These are phyloP conservation scores for Rhabdornis inornatus DNA, from an alignment of 2,113 vertebrate species.

Conservation along the genomic window DNA sequence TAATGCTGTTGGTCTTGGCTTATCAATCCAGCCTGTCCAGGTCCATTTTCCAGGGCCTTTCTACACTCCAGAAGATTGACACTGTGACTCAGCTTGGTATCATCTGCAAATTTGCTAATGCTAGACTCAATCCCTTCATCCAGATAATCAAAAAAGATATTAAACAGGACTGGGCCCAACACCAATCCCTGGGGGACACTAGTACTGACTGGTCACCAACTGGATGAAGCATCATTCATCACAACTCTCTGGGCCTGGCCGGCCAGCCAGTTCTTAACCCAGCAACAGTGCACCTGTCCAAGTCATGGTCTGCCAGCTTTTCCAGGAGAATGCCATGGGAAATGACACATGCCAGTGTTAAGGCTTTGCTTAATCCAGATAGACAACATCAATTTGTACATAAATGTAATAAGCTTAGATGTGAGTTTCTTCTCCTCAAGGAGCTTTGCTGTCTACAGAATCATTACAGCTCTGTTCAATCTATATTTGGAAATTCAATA, in stretches of 20 bases:
- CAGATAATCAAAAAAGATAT: not conserved
- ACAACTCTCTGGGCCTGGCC: not conserved
- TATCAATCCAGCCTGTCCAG: not conserved
- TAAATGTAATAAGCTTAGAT: not conserved
- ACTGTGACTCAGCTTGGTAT: not conserved
- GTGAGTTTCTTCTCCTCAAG: not conserved
- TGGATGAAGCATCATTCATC: not conserved
- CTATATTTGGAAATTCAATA: not conserved
- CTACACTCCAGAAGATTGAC: fast-evolving
- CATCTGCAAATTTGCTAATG: not conserved
- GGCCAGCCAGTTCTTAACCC: not conserved
- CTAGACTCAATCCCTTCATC: not conserved
- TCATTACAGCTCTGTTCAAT: not conserved
- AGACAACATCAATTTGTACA: not conserved
- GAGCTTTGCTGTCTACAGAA: not conserved
- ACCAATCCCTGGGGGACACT: not conserved
- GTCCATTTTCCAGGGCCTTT: not conserved
- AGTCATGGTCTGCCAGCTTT: not conserved
- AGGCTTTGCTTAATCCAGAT: not conserved
- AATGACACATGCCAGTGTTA: not conserved
- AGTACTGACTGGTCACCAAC: not conserved
- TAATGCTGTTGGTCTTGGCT: not conserved
- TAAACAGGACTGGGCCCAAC: not conserved
- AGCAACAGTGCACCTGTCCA: fast-evolving
- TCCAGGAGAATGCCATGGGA: not conserved